Evolutionary conservation across 37 sponge, comb jelly and placozoan species (phyloP).

Genomic region (Axinella damicornis): DNA sequence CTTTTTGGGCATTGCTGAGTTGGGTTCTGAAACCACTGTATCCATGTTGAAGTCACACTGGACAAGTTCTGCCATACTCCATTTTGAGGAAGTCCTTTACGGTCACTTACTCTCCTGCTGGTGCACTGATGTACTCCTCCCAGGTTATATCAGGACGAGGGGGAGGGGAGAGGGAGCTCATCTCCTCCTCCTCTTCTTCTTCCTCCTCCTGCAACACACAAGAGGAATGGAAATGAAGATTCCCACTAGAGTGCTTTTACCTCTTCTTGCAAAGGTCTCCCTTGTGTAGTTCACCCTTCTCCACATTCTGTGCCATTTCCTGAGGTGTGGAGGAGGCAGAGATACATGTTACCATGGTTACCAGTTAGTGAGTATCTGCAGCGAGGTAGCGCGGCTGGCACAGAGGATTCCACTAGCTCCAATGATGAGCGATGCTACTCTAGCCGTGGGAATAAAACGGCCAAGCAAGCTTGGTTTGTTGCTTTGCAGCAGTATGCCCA

Average conservation of each 20-base stretch:
- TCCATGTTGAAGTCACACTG: no score
- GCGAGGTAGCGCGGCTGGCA: no score
- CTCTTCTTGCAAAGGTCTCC: conserved; percentile 3
- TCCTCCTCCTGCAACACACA: conserved; percentile 12
- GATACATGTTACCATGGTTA: background rate
- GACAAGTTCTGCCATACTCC: background rate
- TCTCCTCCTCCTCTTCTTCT: conserved; percentile 5
- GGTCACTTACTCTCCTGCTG: background rate
- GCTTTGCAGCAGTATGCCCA: no score
- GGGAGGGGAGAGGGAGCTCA: conserved; percentile 77
- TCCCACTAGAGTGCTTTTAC: no score
- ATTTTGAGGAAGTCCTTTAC: background rate
- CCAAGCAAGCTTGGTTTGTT: no score
- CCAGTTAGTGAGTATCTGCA: background rate
- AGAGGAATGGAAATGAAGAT: no score
- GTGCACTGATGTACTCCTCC: conserved; percentile 79
- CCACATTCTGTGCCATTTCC: conserved; percentile 31
- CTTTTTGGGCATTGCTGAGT: background rate
- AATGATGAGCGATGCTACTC: no score
- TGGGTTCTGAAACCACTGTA: no score
- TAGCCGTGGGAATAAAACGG: no score
- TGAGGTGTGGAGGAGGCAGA: background rate
- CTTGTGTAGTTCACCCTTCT: conserved; percentile 27
- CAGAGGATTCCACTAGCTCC: no score
- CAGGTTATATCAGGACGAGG: conserved; percentile 66